Evolutionary conservation across 2,888 invertebrate genomes (phyloP).

Genomic region (Hofmannophila pseudospretella): DNA sequence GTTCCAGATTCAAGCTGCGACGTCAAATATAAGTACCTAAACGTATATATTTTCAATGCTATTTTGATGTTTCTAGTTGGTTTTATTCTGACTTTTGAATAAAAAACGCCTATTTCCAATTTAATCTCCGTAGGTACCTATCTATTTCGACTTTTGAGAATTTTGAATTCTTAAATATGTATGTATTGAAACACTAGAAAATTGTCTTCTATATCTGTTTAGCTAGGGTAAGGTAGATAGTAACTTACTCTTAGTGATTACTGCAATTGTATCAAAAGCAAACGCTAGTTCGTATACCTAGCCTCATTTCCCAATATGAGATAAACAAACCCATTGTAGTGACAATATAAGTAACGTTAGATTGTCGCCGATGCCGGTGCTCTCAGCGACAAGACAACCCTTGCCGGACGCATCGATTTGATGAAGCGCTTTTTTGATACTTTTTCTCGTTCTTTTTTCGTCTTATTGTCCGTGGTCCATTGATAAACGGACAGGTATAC

Average conservation of each 20-base stretch:
- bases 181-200: too few relatives aligned
- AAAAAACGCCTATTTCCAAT: neutral
- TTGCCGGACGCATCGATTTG: conserved; percentile 68
- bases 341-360: conserved; percentile 8
- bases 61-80: conserved; percentile 23
- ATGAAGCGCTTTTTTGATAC: conserved; percentile 73
- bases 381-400: conserved; percentile 67
- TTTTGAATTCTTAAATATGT: too few relatives aligned
- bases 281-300: too few relatives aligned
- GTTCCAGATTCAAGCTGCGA: neutral
- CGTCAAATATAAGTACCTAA: too few relatives aligned
- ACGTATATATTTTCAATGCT: conserved; percentile 18
- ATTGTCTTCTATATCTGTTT: too few relatives aligned
- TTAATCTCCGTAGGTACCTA: neutral
- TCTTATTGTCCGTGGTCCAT: conserved; percentile 71
- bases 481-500: conserved; percentile 78
- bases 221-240: too few relatives aligned
- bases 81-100: neutral
- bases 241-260: too few relatives aligned
- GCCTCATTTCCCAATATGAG: too few relatives aligned
- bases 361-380: conserved; percentile 18
- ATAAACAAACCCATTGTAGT: too few relatives aligned
- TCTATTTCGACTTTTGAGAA: neutral
- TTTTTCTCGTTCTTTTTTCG: conserved; percentile 56
- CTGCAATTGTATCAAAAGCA: too few relatives aligned